Evolutionary conservation across 2,888 invertebrate species (phyloP), one percentile per base, ranked within the genome.

Genomic region (Sturmia bella): DNA sequence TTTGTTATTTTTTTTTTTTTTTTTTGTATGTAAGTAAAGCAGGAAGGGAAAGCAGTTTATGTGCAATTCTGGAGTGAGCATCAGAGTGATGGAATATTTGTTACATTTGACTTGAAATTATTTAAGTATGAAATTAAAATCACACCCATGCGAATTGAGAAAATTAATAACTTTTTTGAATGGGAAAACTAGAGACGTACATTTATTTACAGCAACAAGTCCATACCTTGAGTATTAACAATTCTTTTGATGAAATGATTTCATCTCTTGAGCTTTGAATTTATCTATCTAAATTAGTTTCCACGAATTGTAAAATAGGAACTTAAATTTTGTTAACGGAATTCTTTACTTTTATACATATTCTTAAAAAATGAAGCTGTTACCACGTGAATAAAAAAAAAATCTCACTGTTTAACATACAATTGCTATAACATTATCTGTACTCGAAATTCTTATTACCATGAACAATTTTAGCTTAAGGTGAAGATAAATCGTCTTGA

Each of bases 111-210:
- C 77, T 82, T 69, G 82, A 66, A 54, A 63, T 88, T 89, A 88
- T 89, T 89, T 90, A 88, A 87, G 89, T 90, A 90, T 90, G 90
- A 90, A 90, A 90, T 90, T 90, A 90, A 90, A 90, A 90, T 90
- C 90, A 90, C 90, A 90, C 90, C 88, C 90, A 84, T 85, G 90
- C 89, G 90, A 87, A n/a, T 63, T 86, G 24, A n/a, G n/a, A n/a
- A 2, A 68, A 39, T 56, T 57, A n/a, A 63, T 32, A 32, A 32
- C 9, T 32, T 37, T 32, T 73, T 50, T 57, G 32, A 39, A 43
- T 41, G 41, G 41, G 56, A 32, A 39, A 39, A 39, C 39, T 41
- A 59, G 39, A 57, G 17, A 64, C 17, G 27, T 4, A 27, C 3
- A 3, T 6, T 4, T 6, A 27, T 3, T 27, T 4, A 27, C 27